phyloP scores from a whole-genome alignment of 2,888 invertebrate genomes.

The Cataglyphis albicans region DNA sequence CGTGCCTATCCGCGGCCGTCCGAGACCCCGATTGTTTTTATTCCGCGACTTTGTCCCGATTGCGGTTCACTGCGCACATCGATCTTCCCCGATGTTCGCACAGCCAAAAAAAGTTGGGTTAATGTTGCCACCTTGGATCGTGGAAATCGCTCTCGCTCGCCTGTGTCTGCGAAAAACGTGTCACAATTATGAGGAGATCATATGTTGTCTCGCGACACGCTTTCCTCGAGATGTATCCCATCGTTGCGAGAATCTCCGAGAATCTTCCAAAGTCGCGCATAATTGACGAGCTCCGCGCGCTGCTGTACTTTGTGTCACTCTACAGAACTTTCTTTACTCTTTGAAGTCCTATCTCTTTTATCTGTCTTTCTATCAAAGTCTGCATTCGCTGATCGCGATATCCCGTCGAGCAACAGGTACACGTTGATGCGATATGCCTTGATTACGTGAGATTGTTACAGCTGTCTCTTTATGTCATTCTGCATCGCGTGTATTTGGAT shows the following conservation, averaged over 20 bases:
- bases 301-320: slow-evolving; percentile 57
- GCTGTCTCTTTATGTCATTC: background rate
- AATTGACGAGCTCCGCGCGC: slow-evolving; percentile 40
- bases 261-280: background rate
- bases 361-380: background rate
- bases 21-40: background rate
- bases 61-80: slow-evolving; percentile 2
- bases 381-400: slow-evolving; percentile 3
- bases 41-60: too few relatives aligned
- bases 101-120: slow-evolving; percentile 84
- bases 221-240: background rate
- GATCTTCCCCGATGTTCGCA: slow-evolving; percentile 67
- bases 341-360: slow-evolving; percentile 20
- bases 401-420: slow-evolving; percentile 68
- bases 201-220: slow-evolving; percentile 38
- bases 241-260: background rate
- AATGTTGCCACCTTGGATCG: slow-evolving; percentile 85
- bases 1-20: background rate
- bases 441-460: background rate
- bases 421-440: background rate
- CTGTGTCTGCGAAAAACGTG: slow-evolving; percentile 56
- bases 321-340: slow-evolving; percentile 32
- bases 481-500: background rate
- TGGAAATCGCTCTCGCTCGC: slow-evolving; percentile 72
- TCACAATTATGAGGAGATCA: slow-evolving; percentile 69